Evolutionary conservation across 2,113 vertebrate genomes (phyloP).

Genomic region (Crotalus viridis): DNA sequence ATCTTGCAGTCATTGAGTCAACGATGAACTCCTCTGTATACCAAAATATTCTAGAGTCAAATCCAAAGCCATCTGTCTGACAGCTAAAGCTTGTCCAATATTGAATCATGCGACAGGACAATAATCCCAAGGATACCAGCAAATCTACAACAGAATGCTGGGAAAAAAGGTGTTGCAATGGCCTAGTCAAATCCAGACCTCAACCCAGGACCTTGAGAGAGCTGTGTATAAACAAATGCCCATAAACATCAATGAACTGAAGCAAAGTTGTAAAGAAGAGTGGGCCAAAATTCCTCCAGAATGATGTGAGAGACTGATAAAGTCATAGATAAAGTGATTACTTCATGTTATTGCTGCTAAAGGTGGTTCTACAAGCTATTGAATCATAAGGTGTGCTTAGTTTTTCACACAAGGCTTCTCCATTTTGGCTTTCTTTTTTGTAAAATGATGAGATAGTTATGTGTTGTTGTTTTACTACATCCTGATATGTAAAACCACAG

Average conservation of each 20-base stretch:
- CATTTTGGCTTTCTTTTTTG: neutral
- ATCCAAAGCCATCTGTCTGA: neutral
- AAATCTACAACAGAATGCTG: neutral
- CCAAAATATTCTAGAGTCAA: neutral
- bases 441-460: neutral
- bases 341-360: neutral
- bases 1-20: neutral
- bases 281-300: neutral
- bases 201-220: neutral
- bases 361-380: neutral
- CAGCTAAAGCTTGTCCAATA: neutral
- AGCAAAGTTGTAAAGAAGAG: neutral
- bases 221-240: neutral
- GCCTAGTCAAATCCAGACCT: neutral
- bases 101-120: neutral
- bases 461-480: neutral
- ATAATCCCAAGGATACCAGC: neutral
- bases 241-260: neutral
- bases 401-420: neutral
- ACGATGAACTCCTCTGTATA: neutral
- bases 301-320: neutral
- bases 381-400: neutral
- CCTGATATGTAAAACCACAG: neutral
- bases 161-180: neutral
- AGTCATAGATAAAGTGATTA: neutral